Evolutionary conservation across 2,888 invertebrate genomes (phyloP), one percentile per base, ranked within the genome.

Genomic region (Rosalia funebris): DNA sequence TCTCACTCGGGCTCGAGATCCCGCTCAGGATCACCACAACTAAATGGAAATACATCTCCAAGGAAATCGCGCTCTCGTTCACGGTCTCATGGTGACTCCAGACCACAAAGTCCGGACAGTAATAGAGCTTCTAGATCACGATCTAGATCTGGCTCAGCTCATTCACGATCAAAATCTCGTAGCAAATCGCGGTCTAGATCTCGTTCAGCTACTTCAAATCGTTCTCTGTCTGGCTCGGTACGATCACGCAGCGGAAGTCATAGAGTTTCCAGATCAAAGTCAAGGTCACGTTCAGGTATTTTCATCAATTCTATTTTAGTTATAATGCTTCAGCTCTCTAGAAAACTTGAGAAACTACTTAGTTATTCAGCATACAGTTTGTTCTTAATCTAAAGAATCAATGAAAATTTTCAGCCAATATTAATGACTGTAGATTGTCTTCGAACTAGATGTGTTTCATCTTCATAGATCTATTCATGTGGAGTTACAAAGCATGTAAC

Each of bases 1-100:
- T 42, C 75, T 7, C 69, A 69, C 10, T 77, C 76, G 1, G 68
- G 70, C 42, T 79, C 77, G 60, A 74, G 76, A 12, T 79, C 81
- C 9, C 67, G 75, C 25, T 56, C 48, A 32, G 19, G 34, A 10
- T 46, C 46, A 4, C 46, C 46, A 12, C 46, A 32, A 32, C 31
- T 46, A 46, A 46, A 46, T 32, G 46, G 56, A 15, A 36, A 46
- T n/a, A 47, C 34, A 9, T 57, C 48, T 20, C 19, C 36, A 42
- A 54, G 47, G 14, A 39, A 78, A 76, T 1, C 76, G 32, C 62
- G 69, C 17, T 64, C 70, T 10, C 57, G 60, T 34, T 69, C 75
- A 57, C 60, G 72, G 3, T 71, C 68, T 20, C 53, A 46, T 66
- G 71, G 71, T 17, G 66, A 67, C 17, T 73, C 74, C 16, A 73